A percentile compares a stretch with the other conserved stretches of the same genome.
Evolutionary conservation across 1,140 invertebrate species (phyloP).

Genomic region (Telenomus remus): DNA sequence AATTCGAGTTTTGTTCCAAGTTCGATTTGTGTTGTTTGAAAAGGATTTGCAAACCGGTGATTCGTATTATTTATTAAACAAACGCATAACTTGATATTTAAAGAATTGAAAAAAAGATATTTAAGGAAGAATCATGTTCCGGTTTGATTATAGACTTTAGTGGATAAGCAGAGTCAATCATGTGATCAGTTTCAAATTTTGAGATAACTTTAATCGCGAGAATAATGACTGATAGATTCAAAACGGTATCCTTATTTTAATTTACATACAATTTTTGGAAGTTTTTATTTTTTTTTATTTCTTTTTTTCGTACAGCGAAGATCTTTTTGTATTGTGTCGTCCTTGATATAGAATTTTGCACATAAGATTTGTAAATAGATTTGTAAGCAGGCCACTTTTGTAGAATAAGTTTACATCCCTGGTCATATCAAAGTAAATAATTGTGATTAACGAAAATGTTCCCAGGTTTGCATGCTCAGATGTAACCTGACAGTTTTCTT

Average conservation of each 20-base stretch:
- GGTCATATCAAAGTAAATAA: too few relatives aligned
- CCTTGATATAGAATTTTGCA: neutral
- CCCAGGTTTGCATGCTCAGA: too few relatives aligned
- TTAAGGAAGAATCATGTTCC: too few relatives aligned
- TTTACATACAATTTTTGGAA: neutral
- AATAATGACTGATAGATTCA: neutral
- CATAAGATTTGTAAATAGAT: neutral
- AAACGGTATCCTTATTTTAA: neutral
- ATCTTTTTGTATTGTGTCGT: neutral
- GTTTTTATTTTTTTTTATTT: neutral
- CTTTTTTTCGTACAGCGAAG: neutral
- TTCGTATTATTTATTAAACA: too few relatives aligned
- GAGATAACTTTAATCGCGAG: neutral
- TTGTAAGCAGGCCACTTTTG: neutral
- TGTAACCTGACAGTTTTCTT: too few relatives aligned
- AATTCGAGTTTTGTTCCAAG: too few relatives aligned
- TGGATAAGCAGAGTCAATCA: neutral
- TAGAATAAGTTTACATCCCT: too few relatives aligned
- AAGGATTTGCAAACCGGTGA: too few relatives aligned
- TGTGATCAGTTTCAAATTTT: neutral
- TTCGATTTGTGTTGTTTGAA: too few relatives aligned
- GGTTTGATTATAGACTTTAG: neutral
- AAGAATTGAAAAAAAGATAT: too few relatives aligned
- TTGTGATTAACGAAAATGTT: too few relatives aligned
- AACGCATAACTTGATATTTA: too few relatives aligned